Percentiles rank a stretch among this genome's conserved stretches.
These are phyloP conservation scores for Napeogenes inachia DNA, from an alignment of 2,888 invertebrate genomes.

Conservation along the genomic window DNA sequence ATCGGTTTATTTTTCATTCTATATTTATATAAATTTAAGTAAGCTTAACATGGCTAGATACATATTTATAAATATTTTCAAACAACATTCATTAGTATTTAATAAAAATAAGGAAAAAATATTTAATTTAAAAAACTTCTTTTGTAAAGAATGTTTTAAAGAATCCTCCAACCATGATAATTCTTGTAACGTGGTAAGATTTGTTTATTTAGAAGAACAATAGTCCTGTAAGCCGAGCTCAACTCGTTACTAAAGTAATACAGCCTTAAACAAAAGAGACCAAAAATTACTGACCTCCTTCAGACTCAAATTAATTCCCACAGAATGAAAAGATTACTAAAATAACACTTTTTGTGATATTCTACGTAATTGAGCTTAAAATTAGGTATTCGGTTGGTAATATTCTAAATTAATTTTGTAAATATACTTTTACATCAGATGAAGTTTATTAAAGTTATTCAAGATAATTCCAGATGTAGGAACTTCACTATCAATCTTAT, in stretches of 20 bases:
- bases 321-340: conserved; percentile 29
- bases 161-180: too few species aligned
- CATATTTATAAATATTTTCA: too few species aligned
- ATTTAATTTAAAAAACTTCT: too few species aligned
- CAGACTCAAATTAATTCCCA: conserved; percentile 28
- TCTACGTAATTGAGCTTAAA: conserved; percentile 16
- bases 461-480: too few species aligned
- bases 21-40: too few species aligned
- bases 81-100: too few species aligned
- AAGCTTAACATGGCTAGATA: too few species aligned
- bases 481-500: not conserved
- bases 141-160: too few species aligned
- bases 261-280: not conserved
- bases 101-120: too few species aligned
- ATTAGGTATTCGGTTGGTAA: not conserved
- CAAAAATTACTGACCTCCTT: conserved; percentile 19
- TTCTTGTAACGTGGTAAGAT: not conserved
- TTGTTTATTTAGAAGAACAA: conserved; percentile 2
- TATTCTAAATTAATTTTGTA: not conserved
- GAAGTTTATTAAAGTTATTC: too few species aligned
- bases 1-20: too few species aligned
- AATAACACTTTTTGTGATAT: conserved; percentile 23
- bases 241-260: not conserved
- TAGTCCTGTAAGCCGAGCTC: not conserved
- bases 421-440: not conserved